Evolutionary conservation across 2,797 vertebrate species (phyloP).

Genomic region (Phrynocephalus guinanensis): DNA sequence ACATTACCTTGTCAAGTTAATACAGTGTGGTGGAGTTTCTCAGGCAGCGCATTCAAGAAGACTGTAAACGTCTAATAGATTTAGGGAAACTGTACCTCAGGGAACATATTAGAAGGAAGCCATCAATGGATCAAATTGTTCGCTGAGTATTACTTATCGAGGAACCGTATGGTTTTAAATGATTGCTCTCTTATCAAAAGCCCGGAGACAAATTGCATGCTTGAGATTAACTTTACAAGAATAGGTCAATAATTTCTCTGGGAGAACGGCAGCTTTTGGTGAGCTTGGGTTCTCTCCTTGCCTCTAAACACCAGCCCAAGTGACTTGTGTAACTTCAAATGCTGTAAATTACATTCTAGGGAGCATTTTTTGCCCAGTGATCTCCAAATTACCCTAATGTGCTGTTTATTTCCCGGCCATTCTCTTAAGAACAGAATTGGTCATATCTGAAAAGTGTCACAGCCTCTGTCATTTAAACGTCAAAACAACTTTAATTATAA

Average conservation of each 20-base stretch:
- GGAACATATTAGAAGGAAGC: conserved; percentile 73
- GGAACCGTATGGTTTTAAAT: conserved; percentile 64
- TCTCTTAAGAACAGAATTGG: conserved; percentile 61
- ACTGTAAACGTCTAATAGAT: conserved; percentile 79
- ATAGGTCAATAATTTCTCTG: conserved; percentile 63
- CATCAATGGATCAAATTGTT: conserved; percentile 77
- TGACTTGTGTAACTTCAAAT: conserved; percentile 60
- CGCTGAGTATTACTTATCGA: conserved; percentile 67
- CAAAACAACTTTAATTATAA: conserved; percentile 63
- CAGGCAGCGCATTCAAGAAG: conserved; percentile 73
- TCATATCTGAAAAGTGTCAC: conserved; percentile 57
- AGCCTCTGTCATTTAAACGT: conserved; percentile 45
- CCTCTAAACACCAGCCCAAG: conserved; percentile 46
- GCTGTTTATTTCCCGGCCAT: conserved; percentile 56
- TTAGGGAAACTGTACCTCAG: conserved; percentile 77
- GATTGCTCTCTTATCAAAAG: conserved; percentile 67
- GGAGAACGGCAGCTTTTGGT: neutral
- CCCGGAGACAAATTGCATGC: conserved; percentile 70
- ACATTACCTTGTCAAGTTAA: conserved; percentile 78
- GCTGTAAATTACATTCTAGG: conserved; percentile 61
- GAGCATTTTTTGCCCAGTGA: conserved; percentile 58
- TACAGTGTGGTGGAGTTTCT: conserved; percentile 77
- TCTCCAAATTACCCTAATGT: conserved; percentile 59
- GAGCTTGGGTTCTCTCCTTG: neutral
- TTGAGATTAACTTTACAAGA: conserved; percentile 59